A percentile compares a stretch with the other conserved stretches of the same genome.
These are phyloP conservation scores for Caenorhabditis latens DNA, from an alignment of 1,140 invertebrate species.

Conservation along the genomic window DNA sequence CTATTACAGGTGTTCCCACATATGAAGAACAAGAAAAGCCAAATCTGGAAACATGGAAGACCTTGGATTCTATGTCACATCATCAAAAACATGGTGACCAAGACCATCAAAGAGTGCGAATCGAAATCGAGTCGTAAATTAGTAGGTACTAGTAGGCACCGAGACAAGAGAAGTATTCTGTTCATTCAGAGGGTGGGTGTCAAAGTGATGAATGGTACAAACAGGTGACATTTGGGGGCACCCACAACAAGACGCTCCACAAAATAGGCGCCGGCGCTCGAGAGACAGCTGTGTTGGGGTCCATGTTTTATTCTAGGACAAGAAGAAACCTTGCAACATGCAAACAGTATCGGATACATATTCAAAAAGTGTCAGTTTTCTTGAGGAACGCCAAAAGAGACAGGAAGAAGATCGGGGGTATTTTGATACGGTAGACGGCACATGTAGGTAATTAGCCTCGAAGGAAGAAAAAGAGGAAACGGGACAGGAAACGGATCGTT, in stretches of 20 bases:
- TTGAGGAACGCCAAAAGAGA: constrained; percentile 37
- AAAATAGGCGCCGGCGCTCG: constrained; percentile 40
- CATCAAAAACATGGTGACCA: constrained; percentile 55
- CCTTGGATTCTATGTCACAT: constrained; percentile 37
- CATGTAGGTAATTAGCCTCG: constrained; percentile 56
- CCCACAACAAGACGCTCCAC: constrained; percentile 36
- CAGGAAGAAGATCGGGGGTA: constrained; percentile 22
- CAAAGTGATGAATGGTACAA: constrained; percentile 56
- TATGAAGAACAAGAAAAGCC: not conserved
- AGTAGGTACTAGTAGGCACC: constrained; percentile 54
- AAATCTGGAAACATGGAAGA: constrained; percentile 18
- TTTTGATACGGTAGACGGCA: constrained; percentile 53
- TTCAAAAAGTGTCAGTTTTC: constrained; percentile 52
- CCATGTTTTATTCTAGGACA: constrained; percentile 2
- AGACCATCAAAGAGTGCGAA: constrained; percentile 49
- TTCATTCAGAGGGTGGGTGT: constrained; percentile 27
- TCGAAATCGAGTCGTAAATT: constrained; percentile 53
- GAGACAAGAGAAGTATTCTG: constrained; percentile 53
- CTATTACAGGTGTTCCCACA: no score
- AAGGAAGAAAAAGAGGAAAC: constrained; percentile 29
- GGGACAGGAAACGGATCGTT: constrained; percentile 53
- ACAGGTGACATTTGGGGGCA: constrained; percentile 50
- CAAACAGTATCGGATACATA: not conserved
- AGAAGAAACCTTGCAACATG: constrained; percentile 1
- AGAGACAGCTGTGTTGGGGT: constrained; percentile 43